Conservation (phyloP, 35 echinoderm and acorn worm genomes). For the Heliocidaris erythrogramma region DNA sequence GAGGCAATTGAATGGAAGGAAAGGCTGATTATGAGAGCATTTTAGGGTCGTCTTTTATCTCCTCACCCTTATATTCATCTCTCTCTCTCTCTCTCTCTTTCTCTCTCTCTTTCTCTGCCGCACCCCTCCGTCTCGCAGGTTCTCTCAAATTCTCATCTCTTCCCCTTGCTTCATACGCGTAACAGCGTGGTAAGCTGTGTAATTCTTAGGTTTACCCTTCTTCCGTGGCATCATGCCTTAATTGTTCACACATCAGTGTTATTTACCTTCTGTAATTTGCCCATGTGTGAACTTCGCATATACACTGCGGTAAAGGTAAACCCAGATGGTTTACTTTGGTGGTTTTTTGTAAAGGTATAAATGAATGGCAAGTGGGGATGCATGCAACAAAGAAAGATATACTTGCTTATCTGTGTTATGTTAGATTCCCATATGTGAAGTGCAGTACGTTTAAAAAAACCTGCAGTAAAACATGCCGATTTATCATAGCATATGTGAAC, state of each 20-base stretch:
- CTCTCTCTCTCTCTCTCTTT: background rate
- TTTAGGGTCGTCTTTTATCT: background rate
- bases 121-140: background rate
- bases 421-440: no score
- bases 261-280: background rate
- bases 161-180: background rate
- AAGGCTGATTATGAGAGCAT: conserved; percentile 30
- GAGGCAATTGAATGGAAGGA: conserved; percentile 42
- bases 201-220: background rate
- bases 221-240: background rate
- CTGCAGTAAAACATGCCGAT: no score
- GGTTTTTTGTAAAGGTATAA: no score
- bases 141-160: background rate
- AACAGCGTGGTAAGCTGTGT: background rate
- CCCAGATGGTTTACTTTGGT: no score
- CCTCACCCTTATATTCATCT: background rate
- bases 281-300: background rate
- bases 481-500: no score
- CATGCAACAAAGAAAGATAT: no score
- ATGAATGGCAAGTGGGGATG: no score
- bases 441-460: no score
- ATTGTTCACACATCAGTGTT: background rate
- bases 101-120: background rate
- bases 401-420: no score
- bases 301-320: no score